Evolutionary conservation across 2,888 invertebrate genomes (phyloP).

Genomic region (Chouioia cunea): DNA sequence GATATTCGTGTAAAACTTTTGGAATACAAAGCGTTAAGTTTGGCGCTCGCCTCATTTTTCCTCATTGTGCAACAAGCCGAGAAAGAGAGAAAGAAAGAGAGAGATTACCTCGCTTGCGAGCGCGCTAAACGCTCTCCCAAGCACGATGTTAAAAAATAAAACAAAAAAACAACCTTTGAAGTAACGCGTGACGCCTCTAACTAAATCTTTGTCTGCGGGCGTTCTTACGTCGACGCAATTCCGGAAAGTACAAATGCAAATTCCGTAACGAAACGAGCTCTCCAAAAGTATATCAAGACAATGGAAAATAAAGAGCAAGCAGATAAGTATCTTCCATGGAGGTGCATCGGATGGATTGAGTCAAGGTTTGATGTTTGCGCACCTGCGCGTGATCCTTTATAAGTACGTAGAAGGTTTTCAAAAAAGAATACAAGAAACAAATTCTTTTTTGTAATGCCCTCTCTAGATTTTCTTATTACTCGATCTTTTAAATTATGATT

Average conservation of each 20-base stretch:
- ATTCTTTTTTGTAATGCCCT: too few relatives aligned
- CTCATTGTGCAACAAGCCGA: constrained; percentile 20
- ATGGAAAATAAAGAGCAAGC: constrained; percentile 31
- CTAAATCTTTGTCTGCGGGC: constrained; percentile 26
- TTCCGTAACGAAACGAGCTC: constrained; percentile 18
- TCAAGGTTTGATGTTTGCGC: too few relatives aligned
- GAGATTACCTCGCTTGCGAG: neutral
- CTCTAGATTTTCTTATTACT: too few relatives aligned
- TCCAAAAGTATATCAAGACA: constrained; percentile 28
- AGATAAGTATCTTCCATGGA: constrained; percentile 19
- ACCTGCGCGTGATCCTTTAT: too few relatives aligned
- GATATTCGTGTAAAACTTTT: constrained; percentile 9
- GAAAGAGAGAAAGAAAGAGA: neutral
- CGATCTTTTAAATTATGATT: too few relatives aligned
- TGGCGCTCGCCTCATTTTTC: constrained; percentile 21
- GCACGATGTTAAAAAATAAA: constrained; percentile 3
- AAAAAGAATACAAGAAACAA: too few relatives aligned
- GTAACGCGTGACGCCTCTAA: neutral
- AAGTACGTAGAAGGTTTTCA: too few relatives aligned
- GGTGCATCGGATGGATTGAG: neutral
- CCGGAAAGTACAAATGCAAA: constrained; percentile 33
- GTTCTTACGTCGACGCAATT: constrained; percentile 4
- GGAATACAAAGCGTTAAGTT: constrained; percentile 11
- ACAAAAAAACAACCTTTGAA: neutral
- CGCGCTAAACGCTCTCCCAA: neutral